Evolutionary conservation across 2,113 vertebrate genomes (phyloP).

Genomic region (Nematolebias whitei): DNA sequence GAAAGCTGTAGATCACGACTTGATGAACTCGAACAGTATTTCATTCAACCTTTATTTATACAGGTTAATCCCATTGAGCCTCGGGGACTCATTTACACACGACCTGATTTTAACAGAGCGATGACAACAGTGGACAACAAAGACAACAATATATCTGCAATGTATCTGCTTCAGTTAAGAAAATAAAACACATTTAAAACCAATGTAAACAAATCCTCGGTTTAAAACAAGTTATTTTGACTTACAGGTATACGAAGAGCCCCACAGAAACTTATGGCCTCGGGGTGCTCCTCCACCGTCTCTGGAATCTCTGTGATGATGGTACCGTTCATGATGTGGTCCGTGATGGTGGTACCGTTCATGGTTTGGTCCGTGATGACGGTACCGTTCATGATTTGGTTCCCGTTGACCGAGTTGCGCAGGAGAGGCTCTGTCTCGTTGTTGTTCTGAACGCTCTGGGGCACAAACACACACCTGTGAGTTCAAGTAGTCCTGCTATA

Average conservation of each 20-base stretch:
- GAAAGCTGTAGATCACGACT: no score
- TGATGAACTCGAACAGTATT: no score
- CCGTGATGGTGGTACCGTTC: conserved; percentile 46
- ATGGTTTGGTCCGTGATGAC: conserved; percentile 43
- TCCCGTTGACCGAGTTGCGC: conserved; percentile 45
- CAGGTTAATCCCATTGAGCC: no score
- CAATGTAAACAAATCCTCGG: not conserved
- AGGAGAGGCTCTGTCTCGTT: conserved; percentile 71
- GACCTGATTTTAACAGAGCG: no score
- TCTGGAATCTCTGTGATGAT: conserved; percentile 54
- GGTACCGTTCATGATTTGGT: conserved; percentile 44
- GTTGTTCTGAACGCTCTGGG: conserved; percentile 52
- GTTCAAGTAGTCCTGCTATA: not conserved
- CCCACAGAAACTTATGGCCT: conserved; percentile 90
- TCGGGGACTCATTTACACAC: no score
- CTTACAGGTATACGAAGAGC: conserved; percentile 94
- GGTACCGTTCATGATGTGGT: conserved; percentile 48
- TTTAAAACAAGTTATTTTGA: conserved; percentile 8
- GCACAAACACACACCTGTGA: conserved; percentile 2
- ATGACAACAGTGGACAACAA: no score
- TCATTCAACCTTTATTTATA: no score
- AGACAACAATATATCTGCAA: no score
- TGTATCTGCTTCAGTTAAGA: no score
- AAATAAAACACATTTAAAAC: not conserved
- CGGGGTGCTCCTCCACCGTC: conserved; percentile 45